Base-by-base conservation (phyloP, 2,113 vertebrate species). In the Phalacrocorax carbo region DNA sequence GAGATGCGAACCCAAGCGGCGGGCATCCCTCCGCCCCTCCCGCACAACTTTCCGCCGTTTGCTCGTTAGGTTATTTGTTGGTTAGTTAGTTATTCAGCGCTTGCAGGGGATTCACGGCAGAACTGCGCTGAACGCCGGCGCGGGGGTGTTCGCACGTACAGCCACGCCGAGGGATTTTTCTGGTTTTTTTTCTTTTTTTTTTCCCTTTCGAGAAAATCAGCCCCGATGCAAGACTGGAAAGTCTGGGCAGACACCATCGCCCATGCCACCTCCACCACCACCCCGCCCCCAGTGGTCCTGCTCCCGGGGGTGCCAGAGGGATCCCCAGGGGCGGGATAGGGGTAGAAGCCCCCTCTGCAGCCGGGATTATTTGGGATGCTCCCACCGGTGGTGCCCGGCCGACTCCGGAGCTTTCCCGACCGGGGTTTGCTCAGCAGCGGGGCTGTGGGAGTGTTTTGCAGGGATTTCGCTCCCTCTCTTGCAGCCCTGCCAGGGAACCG, bases 21-120 rank as follows among this genome's bases (percentile, higher is more conserved):
- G 90, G 40, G 78, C 78, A 51, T 9, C 69, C 58, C 54, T 72
- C 77, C 44, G 62, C 66, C 84, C 80, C 80, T 65, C 80, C 66
- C 25, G 52, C 91, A 40, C 79, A 96, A 96, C 92, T 97, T 96
- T 95, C 61, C 17, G 30, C 11, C 38, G 2, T 68, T 78, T 22
- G 38, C 65, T 13, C 8, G 3, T 13, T 6, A 10, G 44, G 55
- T 51, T 49, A 11, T 83, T 83, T 36, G 34, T 1, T 26, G n/a
- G 0, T 9, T 87, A 9, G 62, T 48, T 90, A n/a, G 73, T 38
- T 57, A 26, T 68, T 23, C 10, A 19, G 72, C 6, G 22, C 20
- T 9, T 26, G 77, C 86, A 40, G 55, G 64, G 64, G 69, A 70
- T 86, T 49, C 61, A 2, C 34, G 48, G 88, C 91, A 26, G 69